Conservation (phyloP, 2,797 vertebrate species). For the Melanitta fusca region DNA sequence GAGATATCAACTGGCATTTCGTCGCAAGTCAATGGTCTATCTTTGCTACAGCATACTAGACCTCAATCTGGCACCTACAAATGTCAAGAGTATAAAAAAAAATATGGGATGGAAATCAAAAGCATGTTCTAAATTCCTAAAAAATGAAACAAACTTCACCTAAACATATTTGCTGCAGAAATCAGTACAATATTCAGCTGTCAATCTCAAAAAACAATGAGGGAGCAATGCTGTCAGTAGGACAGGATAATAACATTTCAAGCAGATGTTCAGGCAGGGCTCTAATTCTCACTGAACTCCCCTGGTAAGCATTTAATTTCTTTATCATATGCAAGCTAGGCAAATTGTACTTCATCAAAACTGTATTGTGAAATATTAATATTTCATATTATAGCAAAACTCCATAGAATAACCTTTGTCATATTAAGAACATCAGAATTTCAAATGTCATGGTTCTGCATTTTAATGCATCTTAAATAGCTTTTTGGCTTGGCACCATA, state of each 20-base stretch:
- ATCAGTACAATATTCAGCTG: slow-evolving; percentile 85
- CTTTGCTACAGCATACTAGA: slow-evolving; percentile 85
- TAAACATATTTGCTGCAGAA: slow-evolving; percentile 81
- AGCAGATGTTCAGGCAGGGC: slow-evolving; percentile 85
- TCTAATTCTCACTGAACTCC: slow-evolving; percentile 84
- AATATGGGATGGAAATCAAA: slow-evolving; percentile 75
- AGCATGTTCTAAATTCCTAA: slow-evolving; percentile 73
- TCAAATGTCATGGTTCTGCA: slow-evolving; percentile 82
- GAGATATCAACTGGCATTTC: slow-evolving; percentile 93
- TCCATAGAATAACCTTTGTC: slow-evolving; percentile 82
- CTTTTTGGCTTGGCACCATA: slow-evolving; percentile 72
- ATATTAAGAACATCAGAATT: slow-evolving; percentile 81
- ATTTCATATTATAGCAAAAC: slow-evolving; percentile 86
- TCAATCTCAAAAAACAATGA: slow-evolving; percentile 82
- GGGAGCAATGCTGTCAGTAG: slow-evolving; percentile 78
- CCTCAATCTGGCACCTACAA: slow-evolving; percentile 92
- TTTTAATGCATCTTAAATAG: slow-evolving; percentile 81
- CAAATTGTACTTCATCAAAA: slow-evolving; percentile 85
- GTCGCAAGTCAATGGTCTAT: slow-evolving; percentile 83
- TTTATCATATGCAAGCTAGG: slow-evolving; percentile 84
- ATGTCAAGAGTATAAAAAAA: slow-evolving; percentile 86
- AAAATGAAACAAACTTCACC: slow-evolving; percentile 79
- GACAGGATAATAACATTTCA: slow-evolving; percentile 85
- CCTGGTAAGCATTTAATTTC: slow-evolving; percentile 86
- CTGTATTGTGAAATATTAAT: slow-evolving; percentile 85